phyloP scores from a whole-genome alignment of 2,888 invertebrate species.

The Acanthosepion lycidas region DNA sequence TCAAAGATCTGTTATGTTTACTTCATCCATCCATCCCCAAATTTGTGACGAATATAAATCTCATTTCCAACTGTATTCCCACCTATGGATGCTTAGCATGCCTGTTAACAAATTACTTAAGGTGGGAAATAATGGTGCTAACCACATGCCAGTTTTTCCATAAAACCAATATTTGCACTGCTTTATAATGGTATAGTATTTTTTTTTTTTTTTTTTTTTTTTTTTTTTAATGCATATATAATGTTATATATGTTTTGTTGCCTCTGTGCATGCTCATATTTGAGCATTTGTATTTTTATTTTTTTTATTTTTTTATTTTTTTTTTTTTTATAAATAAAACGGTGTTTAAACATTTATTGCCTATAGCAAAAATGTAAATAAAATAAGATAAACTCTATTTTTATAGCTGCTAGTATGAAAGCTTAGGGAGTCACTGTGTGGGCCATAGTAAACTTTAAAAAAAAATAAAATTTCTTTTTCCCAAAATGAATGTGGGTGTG shows the following conservation, averaged over 20 bases:
- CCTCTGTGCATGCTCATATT: neutral
- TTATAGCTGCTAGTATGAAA: constrained; percentile 33
- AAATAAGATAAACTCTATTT: constrained; percentile 2
- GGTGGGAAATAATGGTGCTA: constrained; percentile 44
- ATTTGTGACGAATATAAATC: neutral
- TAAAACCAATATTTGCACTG: constrained; percentile 25
- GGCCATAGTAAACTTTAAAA: neutral
- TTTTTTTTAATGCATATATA: neutral
- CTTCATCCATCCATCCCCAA: no score
- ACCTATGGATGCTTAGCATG: constrained; percentile 12
- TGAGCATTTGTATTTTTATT: neutral
- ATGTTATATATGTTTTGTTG: neutral
- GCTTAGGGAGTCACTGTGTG: constrained; percentile 12
- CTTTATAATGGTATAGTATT: neutral
- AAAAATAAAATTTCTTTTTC: neutral
- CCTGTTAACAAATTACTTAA: constrained; percentile 1
- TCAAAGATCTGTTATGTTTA: neutral
- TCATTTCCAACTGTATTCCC: neutral
- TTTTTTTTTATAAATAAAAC: neutral
- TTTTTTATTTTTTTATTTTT: no score
- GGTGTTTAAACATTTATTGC: constrained; percentile 33
- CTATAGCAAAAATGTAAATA: constrained; percentile 12
- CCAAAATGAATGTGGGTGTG: neutral
- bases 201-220: neutral
- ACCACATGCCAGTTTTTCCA: constrained; percentile 46